Percentiles rank a stretch among this genome's conserved stretches.
phyloP scores from a whole-genome alignment of 92 coral and sea anemone species.

The Hydrozoanthus gracilis region DNA sequence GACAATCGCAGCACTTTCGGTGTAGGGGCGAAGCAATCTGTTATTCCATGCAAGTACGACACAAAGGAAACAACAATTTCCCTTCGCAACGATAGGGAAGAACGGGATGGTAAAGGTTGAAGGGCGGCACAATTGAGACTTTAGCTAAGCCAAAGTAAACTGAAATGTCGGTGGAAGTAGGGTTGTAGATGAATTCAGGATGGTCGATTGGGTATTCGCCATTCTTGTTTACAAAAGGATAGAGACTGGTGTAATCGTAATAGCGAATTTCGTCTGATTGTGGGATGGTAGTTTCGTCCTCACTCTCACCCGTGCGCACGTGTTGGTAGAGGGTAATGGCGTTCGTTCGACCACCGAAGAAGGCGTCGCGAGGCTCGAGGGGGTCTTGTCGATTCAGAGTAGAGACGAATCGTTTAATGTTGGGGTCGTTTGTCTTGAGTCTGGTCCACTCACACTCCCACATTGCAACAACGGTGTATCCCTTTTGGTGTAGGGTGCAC shows the following conservation, averaged over 20 bases:
- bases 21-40: not conserved
- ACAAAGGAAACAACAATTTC: not conserved
- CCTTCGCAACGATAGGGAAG: not conserved
- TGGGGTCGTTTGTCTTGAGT: not conserved
- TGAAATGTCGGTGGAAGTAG: not conserved
- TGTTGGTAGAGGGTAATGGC: not conserved
- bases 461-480: not conserved
- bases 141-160: not conserved
- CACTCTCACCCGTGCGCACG: too few species aligned
- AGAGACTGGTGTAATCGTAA: not conserved
- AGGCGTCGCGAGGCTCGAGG: not conserved
- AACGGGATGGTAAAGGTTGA: not conserved
- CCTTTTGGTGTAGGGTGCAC: not conserved
- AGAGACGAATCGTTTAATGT: not conserved
- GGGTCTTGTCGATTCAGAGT: not conserved
- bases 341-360: not conserved
- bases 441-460: not conserved
- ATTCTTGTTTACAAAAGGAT: constrained; percentile 7
- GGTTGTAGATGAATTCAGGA: not conserved
- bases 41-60: not conserved
- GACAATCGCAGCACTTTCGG: not conserved
- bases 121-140: not conserved
- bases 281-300: not conserved
- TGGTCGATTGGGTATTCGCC: not conserved
- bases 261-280: not conserved